phyloP scores from a whole-genome alignment of 2,888 invertebrate species.

The Agrotis ipsilon region DNA sequence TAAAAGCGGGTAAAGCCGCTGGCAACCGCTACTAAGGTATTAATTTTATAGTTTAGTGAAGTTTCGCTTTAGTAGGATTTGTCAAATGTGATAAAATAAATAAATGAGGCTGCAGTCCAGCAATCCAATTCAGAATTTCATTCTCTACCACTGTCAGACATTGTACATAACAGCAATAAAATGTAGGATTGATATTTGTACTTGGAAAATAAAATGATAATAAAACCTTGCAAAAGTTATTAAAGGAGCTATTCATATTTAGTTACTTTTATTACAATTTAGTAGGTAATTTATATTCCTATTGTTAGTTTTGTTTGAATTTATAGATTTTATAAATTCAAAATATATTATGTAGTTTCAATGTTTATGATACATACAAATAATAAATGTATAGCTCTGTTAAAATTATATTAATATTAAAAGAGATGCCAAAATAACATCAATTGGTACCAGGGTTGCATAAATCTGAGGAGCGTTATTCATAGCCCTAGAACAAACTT shows the following conservation, averaged over 20 bases:
- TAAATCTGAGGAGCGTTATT: constrained; percentile 21
- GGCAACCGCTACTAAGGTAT: no score
- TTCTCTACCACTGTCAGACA: no score
- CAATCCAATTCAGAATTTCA: no score
- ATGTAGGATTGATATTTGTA: background rate
- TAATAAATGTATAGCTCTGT: background rate
- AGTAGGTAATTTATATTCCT: no score
- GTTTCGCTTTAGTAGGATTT: background rate
- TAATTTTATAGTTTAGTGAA: background rate
- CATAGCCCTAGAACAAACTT: constrained; percentile 21
- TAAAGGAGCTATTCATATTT: constrained; percentile 1
- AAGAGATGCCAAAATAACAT: constrained; percentile 26
- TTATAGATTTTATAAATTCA: no score
- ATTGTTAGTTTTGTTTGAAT: background rate
- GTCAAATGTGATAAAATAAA: background rate
- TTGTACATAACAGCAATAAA: background rate
- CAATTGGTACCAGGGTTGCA: constrained; percentile 36
- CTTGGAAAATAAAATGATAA: background rate
- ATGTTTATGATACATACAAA: background rate
- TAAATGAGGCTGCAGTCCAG: background rate
- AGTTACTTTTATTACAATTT: background rate
- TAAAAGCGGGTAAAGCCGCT: no score
- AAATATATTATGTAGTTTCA: no score
- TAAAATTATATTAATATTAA: constrained; percentile 16
- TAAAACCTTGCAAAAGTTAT: constrained; percentile 2